These are phyloP conservation scores for Lithophane socia DNA, from an alignment of 2,888 invertebrate genomes.

Conservation along the genomic window DNA sequence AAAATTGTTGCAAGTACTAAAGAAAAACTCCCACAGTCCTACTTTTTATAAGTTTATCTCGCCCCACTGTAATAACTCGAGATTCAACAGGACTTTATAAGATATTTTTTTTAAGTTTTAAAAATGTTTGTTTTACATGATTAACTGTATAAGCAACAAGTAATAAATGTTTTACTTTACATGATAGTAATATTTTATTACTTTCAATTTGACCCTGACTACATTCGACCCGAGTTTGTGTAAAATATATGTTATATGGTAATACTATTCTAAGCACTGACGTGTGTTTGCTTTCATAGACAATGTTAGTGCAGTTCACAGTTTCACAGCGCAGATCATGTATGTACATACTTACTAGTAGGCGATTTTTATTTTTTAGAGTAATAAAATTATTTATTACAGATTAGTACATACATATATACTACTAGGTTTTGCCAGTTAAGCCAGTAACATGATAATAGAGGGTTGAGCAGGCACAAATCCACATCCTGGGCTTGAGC, in stretches of 20 bases:
- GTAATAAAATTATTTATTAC: not conserved
- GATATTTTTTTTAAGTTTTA: too few species aligned
- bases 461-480: not conserved
- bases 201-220: too few species aligned
- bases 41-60: not conserved
- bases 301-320: constrained; percentile 26
- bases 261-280: constrained; percentile 58
- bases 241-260: constrained; percentile 32
- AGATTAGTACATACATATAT: not conserved
- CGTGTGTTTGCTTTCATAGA: constrained; percentile 63
- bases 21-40: constrained; percentile 32
- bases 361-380: not conserved
- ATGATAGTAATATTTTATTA: too few species aligned
- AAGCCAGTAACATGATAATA: not conserved
- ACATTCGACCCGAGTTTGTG: constrained; percentile 10
- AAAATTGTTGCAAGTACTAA: constrained; percentile 51
- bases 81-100: not conserved
- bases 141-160: too few species aligned
- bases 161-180: too few species aligned
- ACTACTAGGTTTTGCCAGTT: not conserved
- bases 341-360: too few species aligned
- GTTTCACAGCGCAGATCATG: too few species aligned
- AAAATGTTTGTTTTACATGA: too few species aligned
- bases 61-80: too few species aligned
- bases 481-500: not conserved